Base-by-base conservation (phyloP, 2,888 invertebrate genomes). In the Drosophila rellima region DNA sequence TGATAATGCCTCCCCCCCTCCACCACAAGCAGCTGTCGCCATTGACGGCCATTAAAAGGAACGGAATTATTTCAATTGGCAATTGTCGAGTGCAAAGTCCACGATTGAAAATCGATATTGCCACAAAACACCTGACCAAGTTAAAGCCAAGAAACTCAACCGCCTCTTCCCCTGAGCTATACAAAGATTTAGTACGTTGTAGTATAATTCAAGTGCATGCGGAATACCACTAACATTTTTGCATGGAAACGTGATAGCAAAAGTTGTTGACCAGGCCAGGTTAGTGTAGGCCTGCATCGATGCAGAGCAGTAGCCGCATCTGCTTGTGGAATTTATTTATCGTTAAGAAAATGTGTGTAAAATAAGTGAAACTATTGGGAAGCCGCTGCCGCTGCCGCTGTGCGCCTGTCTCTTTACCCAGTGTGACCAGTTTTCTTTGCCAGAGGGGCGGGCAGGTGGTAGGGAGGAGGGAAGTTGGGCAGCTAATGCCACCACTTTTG, bases 201-300 rank as follows among this genome's bases (percentile, higher is more conserved):
- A 44, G 39, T 35, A 23, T 65, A 73, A 83, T 83, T 82, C 82
- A 81, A 83, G 82, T 87, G 84, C 88, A 78, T 65, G 83, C 78
- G 76, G 68, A 77, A 82, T 84, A 67, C 76, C 84, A 82, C 78
- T 80, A 70, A 84, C 75, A 75, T 77, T 85, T 88, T 83, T 87
- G 90, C 88, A 80, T 86, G 81, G 82, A 88, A 84, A 89, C 87
- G 83, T 82, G 88, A 89, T 89, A 88, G 87, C 81, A 86, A 88
- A 83, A 83, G 78, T 73, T 73, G 79, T 40, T 55, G 62, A 68
- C 44, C 76, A 65, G 77, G 74, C 67, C 74, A 74, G 69, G 67
- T 55, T 60, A 13, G 42, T 31, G 31, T 26, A 26, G 68, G 62
- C 65, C 60, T 52, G 61, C 61, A 35, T 47, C 57, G 77, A 56